Conservation (phyloP, 2,113 vertebrate species). For the Thunnus thynnus region DNA sequence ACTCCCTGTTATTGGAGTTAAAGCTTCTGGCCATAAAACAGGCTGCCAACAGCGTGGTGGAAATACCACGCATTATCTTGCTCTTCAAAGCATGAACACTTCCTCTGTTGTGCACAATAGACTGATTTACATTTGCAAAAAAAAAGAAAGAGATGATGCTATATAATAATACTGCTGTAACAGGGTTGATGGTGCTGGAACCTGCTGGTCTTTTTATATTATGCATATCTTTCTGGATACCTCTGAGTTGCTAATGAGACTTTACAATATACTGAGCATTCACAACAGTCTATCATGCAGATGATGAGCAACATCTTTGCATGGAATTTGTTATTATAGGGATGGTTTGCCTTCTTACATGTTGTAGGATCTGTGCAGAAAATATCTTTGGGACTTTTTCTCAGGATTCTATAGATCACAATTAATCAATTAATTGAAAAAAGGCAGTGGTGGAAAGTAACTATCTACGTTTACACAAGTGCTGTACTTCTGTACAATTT, state of each 20-base stretch:
- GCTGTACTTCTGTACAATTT: too few species aligned
- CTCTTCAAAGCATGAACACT: slow-evolving; percentile 47
- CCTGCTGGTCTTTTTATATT: slow-evolving; percentile 9
- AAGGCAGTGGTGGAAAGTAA: too few species aligned
- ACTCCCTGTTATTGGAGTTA: slow-evolving; percentile 26
- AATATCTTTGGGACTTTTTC: too few species aligned
- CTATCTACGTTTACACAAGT: too few species aligned
- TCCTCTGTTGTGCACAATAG: slow-evolving; percentile 41
- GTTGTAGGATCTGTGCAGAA: background rate
- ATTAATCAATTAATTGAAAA: too few species aligned
- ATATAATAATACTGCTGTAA: slow-evolving; percentile 1
- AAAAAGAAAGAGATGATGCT: slow-evolving; percentile 21
- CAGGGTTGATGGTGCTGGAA: slow-evolving; percentile 11
- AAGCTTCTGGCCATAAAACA: slow-evolving; percentile 31
- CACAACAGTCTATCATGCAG: slow-evolving; percentile 4
- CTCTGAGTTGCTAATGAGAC: slow-evolving; percentile 35
- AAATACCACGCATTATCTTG: slow-evolving; percentile 38
- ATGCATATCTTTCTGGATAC: slow-evolving; percentile 11
- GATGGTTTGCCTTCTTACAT: background rate
- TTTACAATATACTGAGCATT: slow-evolving; percentile 15
- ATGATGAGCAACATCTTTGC: background rate
- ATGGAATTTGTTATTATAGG: background rate
- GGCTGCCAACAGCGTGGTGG: slow-evolving; percentile 15
- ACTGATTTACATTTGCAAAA: slow-evolving; percentile 48
- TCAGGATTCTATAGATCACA: too few species aligned